Evolutionary conservation across 1,140 invertebrate species (phyloP).

Genomic region (Pogonus chalceus): DNA sequence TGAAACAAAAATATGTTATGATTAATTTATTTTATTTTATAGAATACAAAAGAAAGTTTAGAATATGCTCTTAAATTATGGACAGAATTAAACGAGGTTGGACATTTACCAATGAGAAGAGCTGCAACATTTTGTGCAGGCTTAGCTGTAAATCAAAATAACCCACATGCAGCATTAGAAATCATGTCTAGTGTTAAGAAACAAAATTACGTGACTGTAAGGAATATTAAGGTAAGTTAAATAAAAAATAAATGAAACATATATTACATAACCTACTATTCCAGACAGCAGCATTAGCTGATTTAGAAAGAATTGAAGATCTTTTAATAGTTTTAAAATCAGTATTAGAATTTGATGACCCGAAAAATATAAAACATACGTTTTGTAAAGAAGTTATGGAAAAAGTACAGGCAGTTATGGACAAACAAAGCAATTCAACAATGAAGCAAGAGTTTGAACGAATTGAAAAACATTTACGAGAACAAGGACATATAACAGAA

Average conservation of each 20-base stretch:
- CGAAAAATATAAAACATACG: slow-evolving; percentile 38
- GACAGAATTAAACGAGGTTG: slow-evolving; percentile 43
- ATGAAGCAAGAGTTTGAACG: slow-evolving; percentile 34
- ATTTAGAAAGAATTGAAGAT: slow-evolving; percentile 53
- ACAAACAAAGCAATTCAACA: slow-evolving; percentile 30
- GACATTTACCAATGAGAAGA: slow-evolving; percentile 46
- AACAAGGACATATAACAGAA: slow-evolving; percentile 33
- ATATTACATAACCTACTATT: slow-evolving; percentile 14
- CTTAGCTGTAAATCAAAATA: slow-evolving; percentile 57
- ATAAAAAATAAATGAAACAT: slow-evolving; percentile 9
- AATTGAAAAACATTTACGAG: slow-evolving; percentile 35
- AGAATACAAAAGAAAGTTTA: slow-evolving; percentile 62
- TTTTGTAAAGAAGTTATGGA: slow-evolving; percentile 43
- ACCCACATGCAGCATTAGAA: slow-evolving; percentile 56
- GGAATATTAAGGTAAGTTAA: slow-evolving; percentile 52
- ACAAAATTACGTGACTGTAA: slow-evolving; percentile 52
- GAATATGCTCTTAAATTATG: slow-evolving; percentile 52
- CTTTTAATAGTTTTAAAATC: slow-evolving; percentile 47
- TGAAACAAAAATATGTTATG: neutral
- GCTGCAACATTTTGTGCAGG: slow-evolving; percentile 48
- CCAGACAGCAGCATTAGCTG: slow-evolving; percentile 44
- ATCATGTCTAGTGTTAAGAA: slow-evolving; percentile 41
- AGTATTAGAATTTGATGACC: slow-evolving; percentile 45
- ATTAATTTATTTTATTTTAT: slow-evolving; percentile 11
- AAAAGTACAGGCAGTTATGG: slow-evolving; percentile 31